Conservation (phyloP, 2,888 invertebrate genomes). For the Tipula vernalis region DNA sequence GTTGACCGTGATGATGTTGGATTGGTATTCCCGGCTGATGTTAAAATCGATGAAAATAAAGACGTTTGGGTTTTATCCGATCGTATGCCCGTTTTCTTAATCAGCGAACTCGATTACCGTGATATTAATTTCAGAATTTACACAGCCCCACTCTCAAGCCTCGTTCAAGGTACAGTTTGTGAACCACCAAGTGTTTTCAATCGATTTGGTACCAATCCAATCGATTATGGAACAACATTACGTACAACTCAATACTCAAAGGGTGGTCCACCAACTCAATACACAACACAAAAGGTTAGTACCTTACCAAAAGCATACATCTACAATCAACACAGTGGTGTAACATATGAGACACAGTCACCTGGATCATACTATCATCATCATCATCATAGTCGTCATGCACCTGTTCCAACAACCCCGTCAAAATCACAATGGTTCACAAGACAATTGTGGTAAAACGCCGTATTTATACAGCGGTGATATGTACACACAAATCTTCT, state of each 20-base stretch:
- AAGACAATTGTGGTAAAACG: conserved; percentile 11
- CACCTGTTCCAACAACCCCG: neutral
- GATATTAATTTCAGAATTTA: conserved; percentile 69
- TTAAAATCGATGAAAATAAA: conserved; percentile 57
- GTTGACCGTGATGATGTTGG: conserved; percentile 64
- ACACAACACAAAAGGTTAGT: neutral
- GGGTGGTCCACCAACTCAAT: conserved; percentile 18
- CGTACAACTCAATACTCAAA: neutral
- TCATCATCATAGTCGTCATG: neutral
- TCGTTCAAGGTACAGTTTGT: conserved; percentile 61
- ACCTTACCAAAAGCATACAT: conserved; percentile 29
- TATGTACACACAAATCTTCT: neutral
- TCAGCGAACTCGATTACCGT: conserved; percentile 53
- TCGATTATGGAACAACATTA: conserved; percentile 17
- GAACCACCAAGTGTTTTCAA: conserved; percentile 36
- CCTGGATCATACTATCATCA: neutral
- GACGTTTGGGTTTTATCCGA: conserved; percentile 74
- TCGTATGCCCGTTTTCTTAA: conserved; percentile 66
- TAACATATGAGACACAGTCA: conserved; percentile 26
- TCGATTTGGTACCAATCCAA: conserved; percentile 18
- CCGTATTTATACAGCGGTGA: neutral
- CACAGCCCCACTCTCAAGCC: conserved; percentile 50
- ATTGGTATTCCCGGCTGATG: conserved; percentile 65
- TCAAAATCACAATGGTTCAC: conserved; percentile 10
- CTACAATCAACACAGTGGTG: conserved; percentile 34